Evolutionary conservation across 2,888 invertebrate species (phyloP).

Genomic region (Limnephilus auricula): DNA sequence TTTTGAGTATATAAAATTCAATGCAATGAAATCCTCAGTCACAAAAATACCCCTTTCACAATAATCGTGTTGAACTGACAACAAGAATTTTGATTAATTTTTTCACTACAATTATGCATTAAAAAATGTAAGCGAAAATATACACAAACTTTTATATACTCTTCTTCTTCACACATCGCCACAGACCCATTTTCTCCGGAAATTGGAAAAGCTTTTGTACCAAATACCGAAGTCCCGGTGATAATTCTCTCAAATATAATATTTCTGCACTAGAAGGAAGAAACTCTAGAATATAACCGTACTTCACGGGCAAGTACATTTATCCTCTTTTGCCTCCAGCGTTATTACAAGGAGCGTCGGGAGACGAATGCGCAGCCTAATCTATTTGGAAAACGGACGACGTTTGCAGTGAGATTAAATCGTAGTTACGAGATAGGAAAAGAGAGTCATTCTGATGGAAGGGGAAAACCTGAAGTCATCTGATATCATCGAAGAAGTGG

Average conservation of each 20-base stretch:
- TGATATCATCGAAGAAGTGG: not conserved
- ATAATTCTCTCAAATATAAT: constrained; percentile 12
- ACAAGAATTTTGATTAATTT: no score
- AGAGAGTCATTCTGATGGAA: not conserved
- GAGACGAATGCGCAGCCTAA: constrained; percentile 28
- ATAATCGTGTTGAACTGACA: no score
- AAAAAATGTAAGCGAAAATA: not conserved
- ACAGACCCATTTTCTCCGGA: not conserved
- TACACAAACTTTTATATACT: not conserved
- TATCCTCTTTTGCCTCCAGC: constrained; percentile 11
- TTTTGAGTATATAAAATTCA: no score
- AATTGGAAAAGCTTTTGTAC: constrained; percentile 1
- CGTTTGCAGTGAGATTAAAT: constrained; percentile 4
- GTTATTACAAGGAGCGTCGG: not conserved
- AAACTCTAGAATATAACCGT: not conserved
- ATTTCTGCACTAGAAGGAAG: not conserved
- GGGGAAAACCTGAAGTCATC: not conserved
- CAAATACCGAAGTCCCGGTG: not conserved
- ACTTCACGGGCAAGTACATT: not conserved
- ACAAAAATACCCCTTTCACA: no score
- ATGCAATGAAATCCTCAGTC: no score
- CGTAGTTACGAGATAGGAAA: constrained; percentile 10
- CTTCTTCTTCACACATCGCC: not conserved
- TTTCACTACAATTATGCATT: not conserved
- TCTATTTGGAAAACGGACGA: constrained; percentile 29